Evolutionary conservation across 1,140 invertebrate species (phyloP), one percentile per base, ranked within the genome.

Genomic region (Temnothorax longispinosus): DNA sequence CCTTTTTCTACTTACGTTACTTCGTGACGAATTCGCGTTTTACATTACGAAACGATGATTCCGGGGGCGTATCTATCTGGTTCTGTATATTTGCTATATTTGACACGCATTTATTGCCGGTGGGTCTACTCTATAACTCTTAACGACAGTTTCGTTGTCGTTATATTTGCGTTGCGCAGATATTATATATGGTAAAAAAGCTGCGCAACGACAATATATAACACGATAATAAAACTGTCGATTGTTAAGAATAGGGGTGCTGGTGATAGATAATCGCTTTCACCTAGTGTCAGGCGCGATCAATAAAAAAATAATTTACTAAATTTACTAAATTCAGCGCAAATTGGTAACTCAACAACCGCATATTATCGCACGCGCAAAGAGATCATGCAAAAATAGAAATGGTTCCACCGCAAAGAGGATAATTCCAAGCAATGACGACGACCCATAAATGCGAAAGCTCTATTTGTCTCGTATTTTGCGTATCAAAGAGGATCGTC

Each of bases 361-460:
- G 18, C 6, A 0, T 3, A 8, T 44, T 6, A 13, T 71, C 10
- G 21, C 35, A 35, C 21, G 15, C 38, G 18, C 1, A 60, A 80
- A 80, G 18, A 47, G 41, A 11, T 18, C 52, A 38, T 41, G 67
- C 56, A 75, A 75, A 89, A 89, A 75, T 50, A 15, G 50, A 27
- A 27, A 27, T 27, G 0, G 0, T 11, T 27, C 50, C 50, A 15
- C 50, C 8, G 10, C 13, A 6, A 15, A 60, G 78, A 11, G n/a
- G 67, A 72, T 76, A 72, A 5, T 0, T 62, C 44, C 47, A 69
- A 44, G 47, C 32, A 21, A 27, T 18, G 32, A 65, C 38, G 15
- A 72, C 13, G 65, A 82, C n/a, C 21, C 27, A 67, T 15, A 10
- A 60, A 5, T 35, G 32, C 18, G 4, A 82, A 21, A 10, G 7